phyloP scores from a whole-genome alignment of 2,888 invertebrate species.

The Bellardia pandia region DNA sequence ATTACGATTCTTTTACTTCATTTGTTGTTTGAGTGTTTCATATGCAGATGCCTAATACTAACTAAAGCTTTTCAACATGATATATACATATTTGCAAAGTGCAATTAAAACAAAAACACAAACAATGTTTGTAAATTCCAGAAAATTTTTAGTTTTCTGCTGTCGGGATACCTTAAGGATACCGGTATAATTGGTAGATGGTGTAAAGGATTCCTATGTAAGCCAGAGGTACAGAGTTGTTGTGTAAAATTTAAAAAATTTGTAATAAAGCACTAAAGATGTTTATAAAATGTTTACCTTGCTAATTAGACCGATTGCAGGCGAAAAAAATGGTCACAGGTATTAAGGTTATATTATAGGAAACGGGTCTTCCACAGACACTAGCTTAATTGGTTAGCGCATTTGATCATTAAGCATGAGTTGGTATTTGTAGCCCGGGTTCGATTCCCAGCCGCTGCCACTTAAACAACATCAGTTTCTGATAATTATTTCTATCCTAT shows the following conservation, averaged over 20 bases:
- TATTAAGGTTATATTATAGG: too few species aligned
- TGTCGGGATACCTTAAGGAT: conserved; percentile 37
- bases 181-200: background rate
- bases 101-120: conserved; percentile 39
- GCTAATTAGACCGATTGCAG: too few species aligned
- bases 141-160: conserved; percentile 20
- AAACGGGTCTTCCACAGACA: too few species aligned
- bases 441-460: too few species aligned
- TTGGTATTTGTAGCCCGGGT: too few species aligned
- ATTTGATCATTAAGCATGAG: too few species aligned
- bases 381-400: too few species aligned
- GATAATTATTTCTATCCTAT: too few species aligned
- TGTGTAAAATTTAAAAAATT: background rate
- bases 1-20: background rate
- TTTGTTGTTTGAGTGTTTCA: background rate
- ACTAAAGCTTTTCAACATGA: conserved; percentile 39
- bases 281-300: too few species aligned
- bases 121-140: conserved; percentile 37
- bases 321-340: too few species aligned
- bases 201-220: background rate
- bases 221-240: background rate
- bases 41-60: conserved; percentile 19
- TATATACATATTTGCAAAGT: conserved; percentile 8
- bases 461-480: too few species aligned
- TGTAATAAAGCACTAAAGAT: too few species aligned